Base-by-base conservation (phyloP, 2,888 invertebrate species). In the Microctonus hyperodae region DNA sequence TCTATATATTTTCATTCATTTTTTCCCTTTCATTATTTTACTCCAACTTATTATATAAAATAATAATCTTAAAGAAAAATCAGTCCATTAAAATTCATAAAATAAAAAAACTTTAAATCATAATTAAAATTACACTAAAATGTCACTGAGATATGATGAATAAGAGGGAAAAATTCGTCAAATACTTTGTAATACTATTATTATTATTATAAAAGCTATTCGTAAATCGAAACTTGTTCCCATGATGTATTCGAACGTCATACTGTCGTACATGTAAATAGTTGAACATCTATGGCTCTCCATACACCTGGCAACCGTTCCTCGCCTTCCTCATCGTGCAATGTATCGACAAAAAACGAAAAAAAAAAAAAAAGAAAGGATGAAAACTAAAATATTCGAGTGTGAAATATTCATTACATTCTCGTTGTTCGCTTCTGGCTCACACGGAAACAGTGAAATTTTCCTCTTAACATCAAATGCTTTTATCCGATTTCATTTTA, bases 241-340 rank as follows among this genome's bases (percentile, higher is more conserved):
- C 11, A 35, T 33, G 31, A 56, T 48, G 64, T 33, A 56, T 56
- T 64, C 11, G 56, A 64, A 56, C 22, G 13, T 33, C 33, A 44
- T 40, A 51, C 53, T 35, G 53, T 64, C 33, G 48, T 33, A 64
- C 64, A 64, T 64, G 64, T 64, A 64, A 64, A n/a, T n/a, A 64
- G 64, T 57, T 35, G 53, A 35, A 25, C 51, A 35, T 61, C 51
- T 51, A 35, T 62, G 61, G 51, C 22, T n/a, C 23, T 16, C n/a
- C 16, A 16, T 44, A 44, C 44, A 44, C 44, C 16, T 44, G 44
- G 16, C n/a, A n/a, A 44, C 44, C 22, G 31, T 59, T 44, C 40
- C 23, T 35, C n/a, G n/a, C n/a, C 22, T 13, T 10, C 10, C 11
- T 23, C 23, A 22, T 58, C 25, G 10, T 11, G 11, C 10, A 57